Base-by-base conservation (phyloP, 1,140 invertebrate species). In the Eupeodes corollae region DNA sequence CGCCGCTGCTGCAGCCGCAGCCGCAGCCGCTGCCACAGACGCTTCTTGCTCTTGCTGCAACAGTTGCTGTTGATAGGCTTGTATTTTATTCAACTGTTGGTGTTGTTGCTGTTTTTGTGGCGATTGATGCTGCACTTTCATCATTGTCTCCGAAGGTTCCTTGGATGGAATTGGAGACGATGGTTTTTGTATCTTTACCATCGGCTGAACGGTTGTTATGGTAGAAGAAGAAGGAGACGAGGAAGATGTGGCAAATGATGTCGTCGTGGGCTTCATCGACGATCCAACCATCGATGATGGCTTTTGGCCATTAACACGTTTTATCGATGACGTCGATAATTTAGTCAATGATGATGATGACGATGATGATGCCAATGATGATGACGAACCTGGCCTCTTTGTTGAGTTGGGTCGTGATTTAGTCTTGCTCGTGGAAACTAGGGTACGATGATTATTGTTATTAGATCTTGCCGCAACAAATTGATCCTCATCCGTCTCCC, bases 381-480 rank as follows among this genome's bases (percentile, higher is more conserved):
- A 8, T 26, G 21, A 26, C 15, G 42, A 34, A n/a, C 16, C 54
- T 19, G 63, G 63, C 38, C 63, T 56, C 34, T 66, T 66, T 9
- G 63, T 66, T 8, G 21, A 26, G 21, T 26, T 26, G 43, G 58
- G 53, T 12, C 63, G 50, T 13, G 59, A 47, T 51, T 66, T 66
- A 0, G 58, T 48, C 38, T 66, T 66, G 19, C 63, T 60, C 51
- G 58, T 63, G 31, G 63, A 65, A 42, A 54, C 65, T 14, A 66
- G 15, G 0, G 63, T 66, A 38, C 63, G 57, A 30, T 66, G 63
- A 34, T 54, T 61, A 18, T 52, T 52, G 34, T 66, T 66, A 32
- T 61, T 61, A 6, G 63, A 65, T 33, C 63, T 52, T 6, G 63
- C 62, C 6, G 63, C 62, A 38, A 66, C 63, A 45, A 66, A 63